Base-by-base conservation (phyloP, 1,140 invertebrate genomes). In the Eumeta japonica region DNA sequence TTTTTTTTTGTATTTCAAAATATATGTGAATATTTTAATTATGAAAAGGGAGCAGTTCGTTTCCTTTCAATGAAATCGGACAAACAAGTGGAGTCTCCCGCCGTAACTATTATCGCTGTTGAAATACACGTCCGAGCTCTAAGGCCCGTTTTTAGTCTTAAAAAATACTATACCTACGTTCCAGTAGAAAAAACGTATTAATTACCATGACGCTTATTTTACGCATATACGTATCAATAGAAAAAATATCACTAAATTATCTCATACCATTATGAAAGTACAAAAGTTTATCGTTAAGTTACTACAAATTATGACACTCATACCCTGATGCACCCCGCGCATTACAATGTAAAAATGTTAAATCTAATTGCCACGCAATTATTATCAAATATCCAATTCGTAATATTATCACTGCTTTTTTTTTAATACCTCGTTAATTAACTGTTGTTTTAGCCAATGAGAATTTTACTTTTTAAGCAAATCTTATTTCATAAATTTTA, bases 241-340 rank as follows among this genome's bases (percentile, higher is more conserved):
- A 71, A 71, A 58, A 50, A 74, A 67, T 47, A 45, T 44, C 46
- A 50, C 66, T 74, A 70, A 72, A 55, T 65, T 73, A 70, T 53
- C 65, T 45, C 42, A 62, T 66, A 68, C 33, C 49, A 32, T 60
- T 73, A 74, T 48, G 66, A 74, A 74, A 71, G 70, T 74, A 74
- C 70, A 74, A 71, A 73, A 71, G 48, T 59, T 59, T 57, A 39
- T 34, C n/a, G n/a, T 45, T 41, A 42, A 43, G 50, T 59, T 61
- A 62, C 60, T 67, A 67, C 60, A 60, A 68, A 63, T 62, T 67
- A 73, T 71, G 71, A 75, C 68, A 76, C 62, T 68, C 75, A 73
- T 76, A 77, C 75, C 75, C 75, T 77, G 75, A 75, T 75, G 58
- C 63, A 76, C 67, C 70, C 75, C 68, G 71, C 71, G 62, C 67